Evolutionary conservation across 2,797 vertebrate genomes (phyloP).

Genomic region (Percopsis omiscomaycus): DNA sequence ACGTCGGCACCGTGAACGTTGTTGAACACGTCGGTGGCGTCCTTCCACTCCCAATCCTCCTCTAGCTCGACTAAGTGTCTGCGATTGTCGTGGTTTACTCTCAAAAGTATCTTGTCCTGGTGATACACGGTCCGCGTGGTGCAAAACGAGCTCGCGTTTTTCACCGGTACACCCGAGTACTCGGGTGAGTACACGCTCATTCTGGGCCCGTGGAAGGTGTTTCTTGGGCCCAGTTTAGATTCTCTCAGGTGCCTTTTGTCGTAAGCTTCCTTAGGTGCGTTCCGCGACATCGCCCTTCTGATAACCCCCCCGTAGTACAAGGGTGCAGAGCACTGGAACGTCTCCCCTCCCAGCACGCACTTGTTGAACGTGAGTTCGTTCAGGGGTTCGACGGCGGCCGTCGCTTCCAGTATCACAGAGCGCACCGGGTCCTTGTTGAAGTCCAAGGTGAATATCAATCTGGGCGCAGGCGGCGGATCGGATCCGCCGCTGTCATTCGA

Average conservation of each 20-base stretch:
- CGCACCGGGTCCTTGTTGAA: neutral
- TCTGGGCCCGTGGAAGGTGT: conserved; percentile 10
- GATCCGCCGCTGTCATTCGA: neutral
- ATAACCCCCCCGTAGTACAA: conserved; percentile 5
- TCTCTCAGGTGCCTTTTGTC: conserved; percentile 5
- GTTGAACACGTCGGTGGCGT: conserved; percentile 1
- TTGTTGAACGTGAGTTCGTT: neutral
- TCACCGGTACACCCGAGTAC: neutral
- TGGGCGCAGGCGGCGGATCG: neutral
- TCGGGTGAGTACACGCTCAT: neutral
- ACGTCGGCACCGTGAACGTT: neutral
- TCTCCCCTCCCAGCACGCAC: neutral
- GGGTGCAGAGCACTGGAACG: neutral
- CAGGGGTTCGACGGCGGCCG: neutral
- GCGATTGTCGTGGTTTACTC: neutral
- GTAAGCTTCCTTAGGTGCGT: conserved; percentile 1
- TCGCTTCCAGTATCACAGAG: neutral
- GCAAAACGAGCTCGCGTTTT: conserved; percentile 5
- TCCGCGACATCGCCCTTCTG: neutral
- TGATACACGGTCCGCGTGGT: conserved; percentile 6
- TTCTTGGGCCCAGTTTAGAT: neutral
- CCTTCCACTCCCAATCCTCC: conserved; percentile 14
- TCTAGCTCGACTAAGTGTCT: conserved; percentile 2
- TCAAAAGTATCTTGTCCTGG: conserved; percentile 11
- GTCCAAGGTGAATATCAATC: neutral